Evolutionary conservation across 2,797 vertebrate genomes (phyloP), one percentile per base, ranked within the genome.

Genomic region (Girardinus metallicus): DNA sequence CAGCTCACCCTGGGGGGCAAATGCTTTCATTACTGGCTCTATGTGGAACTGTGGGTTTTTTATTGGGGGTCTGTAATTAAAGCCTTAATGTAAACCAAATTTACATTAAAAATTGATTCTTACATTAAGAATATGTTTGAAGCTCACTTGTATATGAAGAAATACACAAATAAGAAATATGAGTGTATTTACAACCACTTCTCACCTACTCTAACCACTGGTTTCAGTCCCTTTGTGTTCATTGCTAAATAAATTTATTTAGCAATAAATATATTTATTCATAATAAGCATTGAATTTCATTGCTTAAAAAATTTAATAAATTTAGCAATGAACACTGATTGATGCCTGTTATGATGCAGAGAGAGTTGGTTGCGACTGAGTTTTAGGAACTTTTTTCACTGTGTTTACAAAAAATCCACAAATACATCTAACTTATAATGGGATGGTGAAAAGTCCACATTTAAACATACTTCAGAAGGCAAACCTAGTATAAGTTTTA

Each of bases 1-100:
- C 70, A 41, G 57, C 31, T 49, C 46, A 73, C 72, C 46, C 43
- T 44, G 0, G 31, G 49, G 74, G 76, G 72, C 41, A 44, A 51
- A 77, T n/a, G 71, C 73, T 86, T 77, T 77, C 43, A 36, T 75
- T 39, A 34, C 39, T 41, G 70, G 2, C 31, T 71, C 46, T 73
- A 43, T 73, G 53, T 77, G 29, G 29, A 57, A n/a, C 34, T 79
- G 16, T 46, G 21, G 44, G 41, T 29, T 60, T 47, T 29, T 36
- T 47, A 8, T 18, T 7, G 46, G n/a, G 53, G 12, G 3, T 72
- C 51, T 60, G 29, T 47, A 60, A 51, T 39, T 64, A 47, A 47
- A 47, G 43, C 53, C 34, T 78, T 9, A 4, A 34, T 46, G 1
- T 5, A 36, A 4, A 41, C 23, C 6, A 46, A 29, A n/a, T 68